phyloP scores from a whole-genome alignment of 1,140 invertebrate species.

The Phthorimaea operculella region DNA sequence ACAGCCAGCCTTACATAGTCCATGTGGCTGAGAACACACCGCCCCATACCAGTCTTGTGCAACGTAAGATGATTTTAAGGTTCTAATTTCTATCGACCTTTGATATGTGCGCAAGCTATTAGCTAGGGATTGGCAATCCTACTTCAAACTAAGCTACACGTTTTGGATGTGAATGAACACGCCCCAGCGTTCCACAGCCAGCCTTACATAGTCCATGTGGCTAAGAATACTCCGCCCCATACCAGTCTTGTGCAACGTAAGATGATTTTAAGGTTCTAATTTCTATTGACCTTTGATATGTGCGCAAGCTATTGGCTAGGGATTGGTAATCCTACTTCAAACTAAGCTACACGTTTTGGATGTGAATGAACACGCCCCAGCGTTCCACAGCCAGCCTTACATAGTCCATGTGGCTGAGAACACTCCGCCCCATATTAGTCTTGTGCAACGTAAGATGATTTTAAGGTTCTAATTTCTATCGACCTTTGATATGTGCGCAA shows the following conservation, averaged over 20 bases:
- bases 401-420: constrained; percentile 83
- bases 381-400: constrained; percentile 88
- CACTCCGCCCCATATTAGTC: constrained; percentile 78
- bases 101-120: too few relatives aligned
- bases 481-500: too few relatives aligned
- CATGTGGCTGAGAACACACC: constrained; percentile 85
- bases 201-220: constrained; percentile 79
- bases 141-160: constrained; percentile 80
- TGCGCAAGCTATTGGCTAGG: constrained; percentile 66
- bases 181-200: constrained; percentile 87
- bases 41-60: constrained; percentile 80
- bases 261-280: too few relatives aligned
- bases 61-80: constrained; percentile 66
- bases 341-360: constrained; percentile 86
- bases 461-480: too few relatives aligned
- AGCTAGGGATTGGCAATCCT: constrained; percentile 79
- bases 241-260: constrained; percentile 78
- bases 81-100: too few relatives aligned
- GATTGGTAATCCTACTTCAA: constrained; percentile 76
- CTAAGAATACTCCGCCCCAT: constrained; percentile 86
- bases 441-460: constrained; percentile 78
- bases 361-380: constrained; percentile 90
- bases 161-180: constrained; percentile 93
- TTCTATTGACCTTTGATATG: too few relatives aligned
- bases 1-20: constrained; percentile 82